Conservation (phyloP, 2,113 vertebrate species). For the Salvelinus fontinalis region DNA sequence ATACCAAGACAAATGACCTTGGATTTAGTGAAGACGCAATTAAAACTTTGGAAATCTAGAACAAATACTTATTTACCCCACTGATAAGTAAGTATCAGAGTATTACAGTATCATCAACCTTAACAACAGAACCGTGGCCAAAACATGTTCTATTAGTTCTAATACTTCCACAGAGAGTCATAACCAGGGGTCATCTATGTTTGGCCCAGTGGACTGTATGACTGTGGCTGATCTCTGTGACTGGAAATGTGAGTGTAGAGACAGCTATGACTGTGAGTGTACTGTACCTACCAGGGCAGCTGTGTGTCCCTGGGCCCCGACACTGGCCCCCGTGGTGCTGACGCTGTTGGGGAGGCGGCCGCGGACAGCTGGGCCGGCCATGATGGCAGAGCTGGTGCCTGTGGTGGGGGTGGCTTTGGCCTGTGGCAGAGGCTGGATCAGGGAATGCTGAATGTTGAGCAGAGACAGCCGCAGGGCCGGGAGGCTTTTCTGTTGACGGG, state of each 20-base stretch:
- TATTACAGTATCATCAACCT: too few relatives aligned
- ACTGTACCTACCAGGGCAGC: slow-evolving; percentile 73
- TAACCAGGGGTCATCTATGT: not conserved
- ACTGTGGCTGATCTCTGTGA: not conserved
- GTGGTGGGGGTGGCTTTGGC: slow-evolving; percentile 67
- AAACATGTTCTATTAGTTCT: not conserved
- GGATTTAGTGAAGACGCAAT: not conserved
- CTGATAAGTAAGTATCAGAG: too few relatives aligned
- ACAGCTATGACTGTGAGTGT: slow-evolving; percentile 9
- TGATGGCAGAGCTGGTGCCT: slow-evolving; percentile 69
- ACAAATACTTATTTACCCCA: too few relatives aligned
- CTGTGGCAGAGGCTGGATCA: slow-evolving; percentile 75
- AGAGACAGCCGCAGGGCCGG: slow-evolving; percentile 85
- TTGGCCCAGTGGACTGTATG: not conserved
- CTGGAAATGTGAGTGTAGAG: not conserved
- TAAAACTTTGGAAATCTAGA: not conserved
- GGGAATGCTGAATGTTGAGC: slow-evolving; percentile 82
- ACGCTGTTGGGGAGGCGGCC: slow-evolving; percentile 81
- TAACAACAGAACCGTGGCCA: too few relatives aligned
- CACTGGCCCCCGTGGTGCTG: slow-evolving; percentile 62
- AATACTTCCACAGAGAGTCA: not conserved
- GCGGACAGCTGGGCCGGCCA: slow-evolving; percentile 74
- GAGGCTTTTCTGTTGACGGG: slow-evolving; percentile 82
- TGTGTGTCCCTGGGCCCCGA: slow-evolving; percentile 67
- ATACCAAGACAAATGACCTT: not conserved